Base-by-base conservation (phyloP, 2,797 vertebrate species). In the Remorina albescens region DNA sequence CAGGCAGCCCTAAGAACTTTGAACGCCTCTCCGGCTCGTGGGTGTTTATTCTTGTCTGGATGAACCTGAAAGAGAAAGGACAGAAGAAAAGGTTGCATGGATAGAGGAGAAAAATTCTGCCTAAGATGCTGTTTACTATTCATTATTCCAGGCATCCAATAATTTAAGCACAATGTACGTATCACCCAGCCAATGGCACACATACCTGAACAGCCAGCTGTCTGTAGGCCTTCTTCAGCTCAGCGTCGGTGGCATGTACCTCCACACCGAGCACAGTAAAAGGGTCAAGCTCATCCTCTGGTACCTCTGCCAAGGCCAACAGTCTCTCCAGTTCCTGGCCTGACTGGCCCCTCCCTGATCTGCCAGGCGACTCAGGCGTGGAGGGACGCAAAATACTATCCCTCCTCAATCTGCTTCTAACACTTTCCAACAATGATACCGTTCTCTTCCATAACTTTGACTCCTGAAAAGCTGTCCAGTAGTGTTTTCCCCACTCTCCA, bases 11-110 rank as follows among this genome's bases (percentile, higher is more conserved):
- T 91, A 73, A 98, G 93, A 71, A 99, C 96, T 91, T 98, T 98
- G 92, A 99, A 99, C 1, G 97, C 98, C 82, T 96, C 97, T 80
- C 97, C 97, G 12, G 98, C 96, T 41, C 94, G 92, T 1, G 97
- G 97, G 86, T 99, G 97, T 88, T 96, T 95, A 84, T 97, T 98
- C 91, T 99, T 99, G 87, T 99, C 97, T 41, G 97, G 98, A 90
- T 99, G 97, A 73, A 99, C 96, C 97, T 99, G 87, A 76, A 82
- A 76, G 58, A 83, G 49, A 84, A 64, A 42, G 16, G 8, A 79
- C 30, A 76, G 32, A 54, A 19, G 23, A 57, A 83, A 78, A 72
- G 49, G 25, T 68, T 70, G 26, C 30, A 66, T 62, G 61, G 63
- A 68, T 63, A 80, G 76, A 80, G 9, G 13, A 67, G 59, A 67